Percentiles rank a stretch among this genome's conserved stretches.
Conservation (phyloP, 2,797 vertebrate species). For the Gorsachius magnificus region DNA sequence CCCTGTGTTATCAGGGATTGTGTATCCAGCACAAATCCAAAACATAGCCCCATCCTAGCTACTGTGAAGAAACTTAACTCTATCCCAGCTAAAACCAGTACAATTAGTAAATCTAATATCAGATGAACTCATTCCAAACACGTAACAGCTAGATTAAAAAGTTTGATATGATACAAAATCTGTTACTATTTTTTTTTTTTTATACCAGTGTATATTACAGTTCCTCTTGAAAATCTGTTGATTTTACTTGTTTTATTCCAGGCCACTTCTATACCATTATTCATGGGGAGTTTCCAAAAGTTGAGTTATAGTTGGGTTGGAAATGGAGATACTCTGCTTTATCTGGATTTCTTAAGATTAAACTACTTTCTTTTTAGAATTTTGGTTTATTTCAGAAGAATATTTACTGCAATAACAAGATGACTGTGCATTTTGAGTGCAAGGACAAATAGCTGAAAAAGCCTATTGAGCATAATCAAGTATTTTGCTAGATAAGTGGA, state of each 20-base stretch:
- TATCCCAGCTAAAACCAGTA: background rate
- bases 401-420: background rate
- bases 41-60: background rate
- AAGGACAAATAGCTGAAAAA: conserved; percentile 52
- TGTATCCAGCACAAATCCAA: background rate
- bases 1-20: background rate
- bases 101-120: background rate
- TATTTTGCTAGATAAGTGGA: conserved; percentile 14
- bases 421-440: conserved; percentile 14
- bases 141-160: background rate
- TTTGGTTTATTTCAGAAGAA: conserved; percentile 2
- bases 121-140: background rate
- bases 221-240: background rate
- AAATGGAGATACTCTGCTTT: background rate
- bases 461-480: conserved; percentile 1
- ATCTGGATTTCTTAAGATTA: background rate
- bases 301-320: background rate
- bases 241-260: background rate
- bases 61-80: background rate
- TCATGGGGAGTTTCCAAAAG: background rate
- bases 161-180: background rate
- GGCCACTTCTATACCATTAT: background rate
- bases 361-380: background rate
- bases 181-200: background rate
- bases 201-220: background rate